phyloP scores from a whole-genome alignment of 2,113 vertebrate genomes.

The Butastur rufipennis region DNA sequence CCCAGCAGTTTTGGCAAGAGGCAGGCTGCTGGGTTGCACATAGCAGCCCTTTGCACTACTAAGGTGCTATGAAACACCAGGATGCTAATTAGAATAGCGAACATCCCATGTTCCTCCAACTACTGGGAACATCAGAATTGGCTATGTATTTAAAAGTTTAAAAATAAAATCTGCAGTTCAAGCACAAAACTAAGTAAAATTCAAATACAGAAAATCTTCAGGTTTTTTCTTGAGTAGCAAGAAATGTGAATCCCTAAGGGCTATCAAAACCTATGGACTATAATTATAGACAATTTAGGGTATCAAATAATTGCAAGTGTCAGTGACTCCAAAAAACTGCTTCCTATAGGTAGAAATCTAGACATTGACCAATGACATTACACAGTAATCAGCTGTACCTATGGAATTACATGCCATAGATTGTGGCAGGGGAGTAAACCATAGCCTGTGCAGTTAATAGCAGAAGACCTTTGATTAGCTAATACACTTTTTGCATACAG shows the following conservation, averaged over 20 bases:
- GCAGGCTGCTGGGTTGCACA: neutral
- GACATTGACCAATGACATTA: neutral
- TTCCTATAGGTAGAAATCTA: neutral
- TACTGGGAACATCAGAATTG: neutral
- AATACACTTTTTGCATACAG: neutral
- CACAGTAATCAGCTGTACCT: neutral
- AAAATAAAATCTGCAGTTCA: neutral
- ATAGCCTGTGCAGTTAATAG: neutral
- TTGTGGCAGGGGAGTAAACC: neutral
- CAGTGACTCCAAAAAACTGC: neutral
- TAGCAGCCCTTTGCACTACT: neutral
- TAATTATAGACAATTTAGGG: neutral
- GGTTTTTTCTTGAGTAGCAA: neutral
- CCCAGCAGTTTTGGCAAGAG: neutral
- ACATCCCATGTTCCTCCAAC: neutral
- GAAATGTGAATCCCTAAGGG: neutral
- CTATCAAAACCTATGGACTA: neutral
- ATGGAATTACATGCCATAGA: neutral
- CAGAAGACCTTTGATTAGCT: neutral
- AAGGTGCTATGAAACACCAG: neutral
- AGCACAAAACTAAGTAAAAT: neutral
- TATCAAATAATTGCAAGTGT: neutral
- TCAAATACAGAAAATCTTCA: neutral
- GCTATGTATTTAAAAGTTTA: neutral
- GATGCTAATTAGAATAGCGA: neutral